These are phyloP conservation scores for Zoanthus sociatus DNA, from an alignment of 92 coral and sea anemone species.

Conservation along the genomic window DNA sequence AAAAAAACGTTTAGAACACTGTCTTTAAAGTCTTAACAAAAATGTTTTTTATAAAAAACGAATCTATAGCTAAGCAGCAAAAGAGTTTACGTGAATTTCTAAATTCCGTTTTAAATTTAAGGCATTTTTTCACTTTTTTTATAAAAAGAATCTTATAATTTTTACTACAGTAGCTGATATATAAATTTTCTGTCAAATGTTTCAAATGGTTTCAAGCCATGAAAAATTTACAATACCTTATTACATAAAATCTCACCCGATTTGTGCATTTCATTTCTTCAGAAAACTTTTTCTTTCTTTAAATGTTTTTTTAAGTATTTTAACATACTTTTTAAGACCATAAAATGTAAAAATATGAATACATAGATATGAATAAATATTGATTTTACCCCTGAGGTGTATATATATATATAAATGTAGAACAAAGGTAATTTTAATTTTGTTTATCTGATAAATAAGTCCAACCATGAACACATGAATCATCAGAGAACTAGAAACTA, in stretches of 20 bases:
- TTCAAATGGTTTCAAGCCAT: no score
- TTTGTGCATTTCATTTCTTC: not conserved
- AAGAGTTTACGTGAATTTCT: no score
- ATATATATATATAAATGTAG: not conserved
- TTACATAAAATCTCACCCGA: not conserved
- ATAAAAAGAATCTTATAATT: no score
- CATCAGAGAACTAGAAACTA: not conserved
- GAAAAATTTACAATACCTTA: no score
- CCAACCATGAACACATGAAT: not conserved
- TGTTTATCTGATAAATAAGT: not conserved
- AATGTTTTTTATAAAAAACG: no score
- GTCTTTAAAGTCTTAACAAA: no score
- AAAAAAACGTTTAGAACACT: no score
- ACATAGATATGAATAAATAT: not conserved
- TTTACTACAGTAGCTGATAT: no score
- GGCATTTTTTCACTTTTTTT: no score
- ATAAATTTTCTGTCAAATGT: no score
- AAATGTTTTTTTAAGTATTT: not conserved
- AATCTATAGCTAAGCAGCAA: no score
- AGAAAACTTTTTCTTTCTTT: not conserved
- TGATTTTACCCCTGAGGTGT: constrained; percentile 19
- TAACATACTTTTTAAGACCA: not conserved
- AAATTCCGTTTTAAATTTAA: no score
- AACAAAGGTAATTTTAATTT: not conserved
- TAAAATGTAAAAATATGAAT: not conserved